These are phyloP conservation scores for Acrobasis consociella DNA, from an alignment of 2,888 invertebrate genomes.

Conservation along the genomic window DNA sequence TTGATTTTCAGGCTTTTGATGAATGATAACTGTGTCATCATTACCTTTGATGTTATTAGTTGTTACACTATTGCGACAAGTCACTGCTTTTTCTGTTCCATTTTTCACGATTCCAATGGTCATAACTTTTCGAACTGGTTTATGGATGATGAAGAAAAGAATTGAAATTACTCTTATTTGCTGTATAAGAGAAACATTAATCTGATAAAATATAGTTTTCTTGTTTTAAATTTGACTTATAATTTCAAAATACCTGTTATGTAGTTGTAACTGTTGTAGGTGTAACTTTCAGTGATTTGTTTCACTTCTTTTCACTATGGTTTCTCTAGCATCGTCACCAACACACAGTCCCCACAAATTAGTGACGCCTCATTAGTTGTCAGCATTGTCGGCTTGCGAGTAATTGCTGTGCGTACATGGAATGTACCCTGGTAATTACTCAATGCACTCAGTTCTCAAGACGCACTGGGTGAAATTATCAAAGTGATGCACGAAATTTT, in stretches of 20 bases:
- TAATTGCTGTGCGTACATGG: slow-evolving; percentile 14
- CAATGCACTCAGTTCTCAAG: slow-evolving; percentile 10
- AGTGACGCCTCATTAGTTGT: slow-evolving; percentile 15
- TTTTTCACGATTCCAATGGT: too few relatives aligned
- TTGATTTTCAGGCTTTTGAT: not conserved
- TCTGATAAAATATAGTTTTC: too few relatives aligned
- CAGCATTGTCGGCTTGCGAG: slow-evolving; percentile 9
- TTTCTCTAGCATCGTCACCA: slow-evolving; percentile 2
- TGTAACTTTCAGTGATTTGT: too few relatives aligned
- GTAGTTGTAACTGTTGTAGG: too few relatives aligned
- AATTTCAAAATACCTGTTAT: too few relatives aligned
- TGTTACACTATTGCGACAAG: too few relatives aligned
- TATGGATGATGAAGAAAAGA: too few relatives aligned
- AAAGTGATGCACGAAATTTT: not conserved
- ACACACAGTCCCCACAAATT: slow-evolving; percentile 4
- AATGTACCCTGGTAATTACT: slow-evolving; percentile 15
- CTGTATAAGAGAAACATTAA: too few relatives aligned
- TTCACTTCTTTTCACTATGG: slow-evolving; percentile 4
- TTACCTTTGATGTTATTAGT: not conserved
- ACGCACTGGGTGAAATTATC: not conserved
- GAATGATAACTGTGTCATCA: not conserved
- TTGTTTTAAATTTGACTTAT: too few relatives aligned
- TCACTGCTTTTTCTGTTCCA: too few relatives aligned
- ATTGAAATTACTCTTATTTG: too few relatives aligned
- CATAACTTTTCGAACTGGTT: too few relatives aligned